These are phyloP conservation scores for Nomada fabriciana DNA, from an alignment of 2,888 invertebrate genomes.

Conservation along the genomic window DNA sequence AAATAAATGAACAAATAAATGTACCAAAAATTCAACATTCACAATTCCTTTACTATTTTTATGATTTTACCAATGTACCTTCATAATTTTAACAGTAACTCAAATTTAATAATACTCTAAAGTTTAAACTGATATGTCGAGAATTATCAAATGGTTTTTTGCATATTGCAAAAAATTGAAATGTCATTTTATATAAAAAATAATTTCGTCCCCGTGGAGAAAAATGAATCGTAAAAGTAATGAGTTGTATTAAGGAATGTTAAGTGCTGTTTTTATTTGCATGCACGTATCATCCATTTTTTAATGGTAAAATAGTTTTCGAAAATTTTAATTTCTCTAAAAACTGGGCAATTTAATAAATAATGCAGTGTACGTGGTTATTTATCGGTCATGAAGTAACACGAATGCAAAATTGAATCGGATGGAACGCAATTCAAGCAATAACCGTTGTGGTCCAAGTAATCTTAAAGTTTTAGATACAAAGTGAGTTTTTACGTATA, in stretches of 20 bases:
- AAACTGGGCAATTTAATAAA: neutral
- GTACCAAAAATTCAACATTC: constrained; percentile 51
- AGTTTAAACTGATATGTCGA: neutral
- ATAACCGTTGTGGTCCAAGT: constrained; percentile 18
- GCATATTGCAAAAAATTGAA: neutral
- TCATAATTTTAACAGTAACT: neutral
- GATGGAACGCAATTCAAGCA: constrained; percentile 26
- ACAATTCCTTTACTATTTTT: neutral
- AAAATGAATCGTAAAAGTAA: neutral
- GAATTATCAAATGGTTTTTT: neutral
- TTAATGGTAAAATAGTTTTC: neutral
- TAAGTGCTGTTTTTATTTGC: neutral
- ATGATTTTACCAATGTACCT: neutral
- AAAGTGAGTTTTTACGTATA: constrained; percentile 14
- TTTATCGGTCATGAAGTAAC: constrained; percentile 1
- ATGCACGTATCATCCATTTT: neutral
- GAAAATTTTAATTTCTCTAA: neutral
- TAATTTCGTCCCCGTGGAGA: neutral
- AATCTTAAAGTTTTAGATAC: constrained; percentile 18
- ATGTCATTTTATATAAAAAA: neutral
- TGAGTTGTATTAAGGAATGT: neutral
- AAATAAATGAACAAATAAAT: constrained; percentile 80
- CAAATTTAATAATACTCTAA: neutral
- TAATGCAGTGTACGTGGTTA: neutral
- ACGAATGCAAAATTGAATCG: constrained; percentile 22